Percentiles rank a stretch among this genome's conserved stretches.
Conservation (phyloP, 2,888 invertebrate species). For the Ophion costatus region DNA sequence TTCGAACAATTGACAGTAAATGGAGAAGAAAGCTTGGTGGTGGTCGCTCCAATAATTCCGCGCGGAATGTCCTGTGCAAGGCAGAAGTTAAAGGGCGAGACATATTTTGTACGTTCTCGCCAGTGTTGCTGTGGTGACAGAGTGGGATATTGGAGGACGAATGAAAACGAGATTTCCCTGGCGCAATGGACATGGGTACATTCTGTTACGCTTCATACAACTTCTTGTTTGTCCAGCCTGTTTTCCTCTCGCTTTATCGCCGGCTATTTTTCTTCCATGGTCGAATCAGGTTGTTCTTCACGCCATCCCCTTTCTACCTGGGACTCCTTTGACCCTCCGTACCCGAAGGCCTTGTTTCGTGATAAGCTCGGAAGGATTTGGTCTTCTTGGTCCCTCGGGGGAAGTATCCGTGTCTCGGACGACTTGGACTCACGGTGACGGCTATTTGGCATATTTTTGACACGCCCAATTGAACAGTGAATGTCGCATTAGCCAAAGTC, state of each 20-base stretch:
- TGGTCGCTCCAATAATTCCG: not conserved
- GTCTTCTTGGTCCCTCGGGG: not conserved
- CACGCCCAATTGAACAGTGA: no score
- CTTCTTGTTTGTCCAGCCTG: constrained; percentile 26
- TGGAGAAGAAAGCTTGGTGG: not conserved
- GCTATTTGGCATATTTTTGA: no score
- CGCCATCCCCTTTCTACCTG: constrained; percentile 2
- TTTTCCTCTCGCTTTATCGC: constrained; percentile 34
- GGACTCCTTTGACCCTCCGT: constrained; percentile 12
- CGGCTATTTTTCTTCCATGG: constrained; percentile 56
- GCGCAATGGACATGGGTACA: constrained; percentile 60
- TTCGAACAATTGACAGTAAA: not conserved
- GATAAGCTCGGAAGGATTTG: not conserved
- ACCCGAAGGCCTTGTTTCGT: not conserved
- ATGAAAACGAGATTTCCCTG: constrained; percentile 77
- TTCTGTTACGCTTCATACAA: constrained; percentile 40
- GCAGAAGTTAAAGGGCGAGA: constrained; percentile 13
- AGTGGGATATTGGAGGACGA: constrained; percentile 68
- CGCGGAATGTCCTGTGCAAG: constrained; percentile 7
- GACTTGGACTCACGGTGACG: no score
- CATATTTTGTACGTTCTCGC: constrained; percentile 17
- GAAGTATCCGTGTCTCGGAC: no score
- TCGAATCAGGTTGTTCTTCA: constrained; percentile 53
- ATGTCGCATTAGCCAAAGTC: no score
- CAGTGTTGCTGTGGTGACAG: constrained; percentile 42